Conservation (phyloP, 2,797 vertebrate species). For the Tokudaia tokunoshimensis region DNA sequence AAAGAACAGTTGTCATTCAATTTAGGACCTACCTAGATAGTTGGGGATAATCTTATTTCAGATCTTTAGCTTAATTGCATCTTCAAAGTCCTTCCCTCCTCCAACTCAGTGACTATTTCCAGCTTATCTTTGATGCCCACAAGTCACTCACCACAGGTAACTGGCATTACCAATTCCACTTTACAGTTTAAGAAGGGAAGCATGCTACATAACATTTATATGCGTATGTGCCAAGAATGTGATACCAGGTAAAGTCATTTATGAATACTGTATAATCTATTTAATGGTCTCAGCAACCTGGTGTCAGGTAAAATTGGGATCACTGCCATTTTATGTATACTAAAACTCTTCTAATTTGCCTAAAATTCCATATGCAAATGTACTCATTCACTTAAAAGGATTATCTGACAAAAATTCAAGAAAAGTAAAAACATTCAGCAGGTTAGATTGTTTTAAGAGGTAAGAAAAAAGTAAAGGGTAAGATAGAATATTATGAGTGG, state of each 20-base stretch:
- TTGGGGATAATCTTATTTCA: background rate
- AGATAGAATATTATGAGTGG: background rate
- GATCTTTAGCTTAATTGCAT: background rate
- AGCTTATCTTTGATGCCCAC: background rate
- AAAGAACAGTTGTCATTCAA: background rate
- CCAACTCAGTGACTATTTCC: slow-evolving; percentile 6
- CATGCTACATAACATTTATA: background rate
- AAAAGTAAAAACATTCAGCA: background rate
- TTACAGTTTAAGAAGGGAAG: slow-evolving; percentile 32
- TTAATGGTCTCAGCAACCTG: background rate
- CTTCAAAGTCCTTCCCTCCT: background rate
- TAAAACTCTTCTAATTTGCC: slow-evolving; percentile 10
- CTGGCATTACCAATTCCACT: background rate
- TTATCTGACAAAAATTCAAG: background rate
- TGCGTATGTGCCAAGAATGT: background rate
- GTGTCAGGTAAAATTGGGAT: background rate
- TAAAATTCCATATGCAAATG: background rate
- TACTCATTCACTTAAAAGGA: background rate
- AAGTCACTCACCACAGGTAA: background rate
- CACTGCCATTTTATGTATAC: background rate
- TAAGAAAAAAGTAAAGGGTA: background rate
- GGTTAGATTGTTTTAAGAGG: background rate
- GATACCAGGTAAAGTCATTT: background rate
- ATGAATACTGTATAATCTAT: background rate
- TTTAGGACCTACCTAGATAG: background rate